Evolutionary conservation across 2,113 vertebrate species (phyloP).

Genomic region (Sceloporus tristichus): DNA sequence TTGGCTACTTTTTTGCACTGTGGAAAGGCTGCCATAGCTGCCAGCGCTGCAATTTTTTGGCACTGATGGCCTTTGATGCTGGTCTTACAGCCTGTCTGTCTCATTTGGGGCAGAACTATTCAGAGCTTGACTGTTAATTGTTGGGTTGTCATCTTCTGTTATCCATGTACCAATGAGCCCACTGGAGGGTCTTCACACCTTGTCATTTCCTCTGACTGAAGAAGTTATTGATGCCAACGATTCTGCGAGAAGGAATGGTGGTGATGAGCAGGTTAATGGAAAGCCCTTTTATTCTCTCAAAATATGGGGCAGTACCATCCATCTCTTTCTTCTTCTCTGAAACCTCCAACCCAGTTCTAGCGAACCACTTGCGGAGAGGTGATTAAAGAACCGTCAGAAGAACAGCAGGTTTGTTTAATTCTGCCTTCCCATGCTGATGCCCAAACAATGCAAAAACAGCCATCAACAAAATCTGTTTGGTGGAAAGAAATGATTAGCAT

Average conservation of each 20-base stretch:
- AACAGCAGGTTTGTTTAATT: constrained; percentile 36
- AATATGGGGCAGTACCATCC: neutral
- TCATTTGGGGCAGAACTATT: neutral
- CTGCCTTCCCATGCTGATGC: neutral
- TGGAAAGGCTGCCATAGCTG: too few relatives aligned
- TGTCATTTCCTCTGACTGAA: neutral
- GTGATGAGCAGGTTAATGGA: neutral
- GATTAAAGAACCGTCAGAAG: constrained; percentile 22
- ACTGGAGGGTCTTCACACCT: neutral
- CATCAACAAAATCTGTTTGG: constrained; percentile 34
- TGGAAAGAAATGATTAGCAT: constrained; percentile 34
- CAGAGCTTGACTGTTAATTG: neutral
- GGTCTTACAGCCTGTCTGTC: neutral
- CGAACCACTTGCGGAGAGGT: neutral
- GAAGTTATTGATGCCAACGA: neutral
- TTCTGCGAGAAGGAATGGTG: neutral
- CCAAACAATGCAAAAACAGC: constrained; percentile 38
- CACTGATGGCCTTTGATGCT: too few relatives aligned
- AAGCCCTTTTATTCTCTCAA: constrained; percentile 2
- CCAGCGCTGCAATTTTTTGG: too few relatives aligned
- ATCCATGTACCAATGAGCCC: neutral
- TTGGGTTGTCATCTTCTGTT: neutral
- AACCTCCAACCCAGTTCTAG: neutral
- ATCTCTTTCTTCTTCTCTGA: neutral
- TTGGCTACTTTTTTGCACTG: too few relatives aligned